Evolutionary conservation across 2,797 vertebrate species (phyloP), one percentile per base, ranked within the genome.

Genomic region (Trachurus trachurus): DNA sequence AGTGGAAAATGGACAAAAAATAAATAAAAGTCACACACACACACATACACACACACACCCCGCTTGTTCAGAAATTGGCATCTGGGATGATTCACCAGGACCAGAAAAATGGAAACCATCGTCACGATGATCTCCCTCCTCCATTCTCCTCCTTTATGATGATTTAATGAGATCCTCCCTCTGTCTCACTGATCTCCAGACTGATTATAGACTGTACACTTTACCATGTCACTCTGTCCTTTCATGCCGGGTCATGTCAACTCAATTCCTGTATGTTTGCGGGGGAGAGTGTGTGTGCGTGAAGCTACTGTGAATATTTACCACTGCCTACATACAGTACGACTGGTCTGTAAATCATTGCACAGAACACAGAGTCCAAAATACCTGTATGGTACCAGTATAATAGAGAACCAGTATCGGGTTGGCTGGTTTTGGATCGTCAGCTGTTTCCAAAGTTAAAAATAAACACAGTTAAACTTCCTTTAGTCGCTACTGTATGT

Each of bases 161-260:
- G 52, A 22, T 8, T 5, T 63, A 53, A 70, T 59, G 39, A 81
- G 45, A 34, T 49, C 49, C 61, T 67, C 47, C 29, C 5, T 80
- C 16, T 22, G 56, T 66, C 31, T 77, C 1, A 22, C n/a, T 76
- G 45, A 42, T 61, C 66, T 59, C 47, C 22, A 73, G 62, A 65
- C 44, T 57, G 59, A 84, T 70, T 56, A 52, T 74, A 74, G 19
- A 49, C 37, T 37, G 70, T 69, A 47, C 61, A 9, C 56, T 57
- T 42, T 19, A 8, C 39, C 60, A 11, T 83, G 84, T 89, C 71
- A 84, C 39, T 60, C 54, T 82, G 82, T 59, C 81, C 83, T 76
- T 50, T 74, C 11, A 56, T 52, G 15, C 49, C 49, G 1, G 45
- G 62, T 65, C 76, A 63, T 22, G 31, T 70, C 80, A 70, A 45